Base-by-base conservation (phyloP, 1,140 invertebrate genomes). In the Zaprionus africanus region DNA sequence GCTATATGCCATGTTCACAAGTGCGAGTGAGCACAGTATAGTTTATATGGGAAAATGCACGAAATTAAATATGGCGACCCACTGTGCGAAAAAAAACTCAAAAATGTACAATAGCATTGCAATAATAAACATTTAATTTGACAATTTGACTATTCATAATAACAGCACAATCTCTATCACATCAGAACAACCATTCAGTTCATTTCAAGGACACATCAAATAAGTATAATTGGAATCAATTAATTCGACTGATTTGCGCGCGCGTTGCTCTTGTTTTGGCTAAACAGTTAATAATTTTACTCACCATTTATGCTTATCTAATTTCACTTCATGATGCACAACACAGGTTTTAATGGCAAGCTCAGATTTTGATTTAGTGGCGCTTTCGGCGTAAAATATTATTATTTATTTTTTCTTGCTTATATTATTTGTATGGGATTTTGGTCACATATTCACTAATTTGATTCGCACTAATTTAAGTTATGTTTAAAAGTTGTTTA, bases 11-110 rank as follows among this genome's bases (percentile, higher is more conserved):
- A 22, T 5, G 1, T 15, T 41, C 54, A 38, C 65, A 36, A 51
- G 81, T 71, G 64, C 43, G 71, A 88, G 75, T 26, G 84, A 79
- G 76, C 9, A 61, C 67, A 66, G 13, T 51, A 78, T 81, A 90
- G 12, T 15, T n/a, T 28, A 4, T 7, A 28, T 46, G 49, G 57
- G 60, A 26, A 82, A 69, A 80, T 81, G 66, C 63, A 81, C 56
- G 56, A 88, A 90, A 90, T 88, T 72, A 88, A 88, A 88, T 78
- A 88, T 88, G 85, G 85, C 85, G 85, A 90, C 85, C 70, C 76
- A 79, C 67, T 73, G 67, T 65, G 62, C 71, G 54, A 81, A 90
- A 86, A 86, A 74, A 58, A 63, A 70, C 0, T 19, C 13, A 19
- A 38, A 53, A 64, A 66, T 34, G 63, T 11, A 56, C 57, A 83